Base-by-base conservation (phyloP, 2,888 invertebrate species). In the Eupithecia subumbrata region DNA sequence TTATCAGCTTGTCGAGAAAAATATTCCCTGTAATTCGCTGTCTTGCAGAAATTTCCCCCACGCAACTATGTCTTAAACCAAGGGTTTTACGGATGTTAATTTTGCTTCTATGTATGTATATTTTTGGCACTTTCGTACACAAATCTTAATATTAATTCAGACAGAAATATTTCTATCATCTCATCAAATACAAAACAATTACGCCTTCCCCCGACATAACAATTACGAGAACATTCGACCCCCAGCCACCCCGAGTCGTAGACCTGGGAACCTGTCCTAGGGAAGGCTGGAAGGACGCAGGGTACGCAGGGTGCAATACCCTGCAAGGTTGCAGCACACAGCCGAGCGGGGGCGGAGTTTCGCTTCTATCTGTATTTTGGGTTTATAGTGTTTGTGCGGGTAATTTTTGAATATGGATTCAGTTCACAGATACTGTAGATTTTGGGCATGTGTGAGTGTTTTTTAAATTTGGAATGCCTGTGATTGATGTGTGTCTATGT, bases 161-260 rank as follows among this genome's bases (percentile, higher is more conserved):
- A 14, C 12, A 60, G 60, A 60, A 22, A 25, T 25, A 5, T 60
- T 60, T 60, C 14, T 14, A 25, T 60, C 12, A 25, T 25, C 12
- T 60, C 25, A 60, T 60, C n/a, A 67, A 37, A 37, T 64, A 30
- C n/a, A 68, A 45, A 43, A 22, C 16, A 4, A 40, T 22, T 22
- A 22, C 25, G 22, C 16, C n/a, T 37, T 43, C 43, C 22, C 40
- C 9, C 34, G 66, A 43, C 43, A 68, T 40, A 43, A 68, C 68
- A 45, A 68, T 43, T 68, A 25, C 12, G 22, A 43, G 14, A 37
- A 34, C n/a, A 60, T 60, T 60, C 64, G 30, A 76, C 74, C 69
- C 67, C 67, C 25, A 40, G 45, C 69, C 66, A 73, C 74, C 74
- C 71, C 66, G 76, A 73, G 81, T 79, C 81, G 66, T 77, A 78